A percentile compares a stretch with the other conserved stretches of the same genome.
Evolutionary conservation across 2,113 vertebrate species (phyloP).

Genomic region (Stigmatopora nigra): DNA sequence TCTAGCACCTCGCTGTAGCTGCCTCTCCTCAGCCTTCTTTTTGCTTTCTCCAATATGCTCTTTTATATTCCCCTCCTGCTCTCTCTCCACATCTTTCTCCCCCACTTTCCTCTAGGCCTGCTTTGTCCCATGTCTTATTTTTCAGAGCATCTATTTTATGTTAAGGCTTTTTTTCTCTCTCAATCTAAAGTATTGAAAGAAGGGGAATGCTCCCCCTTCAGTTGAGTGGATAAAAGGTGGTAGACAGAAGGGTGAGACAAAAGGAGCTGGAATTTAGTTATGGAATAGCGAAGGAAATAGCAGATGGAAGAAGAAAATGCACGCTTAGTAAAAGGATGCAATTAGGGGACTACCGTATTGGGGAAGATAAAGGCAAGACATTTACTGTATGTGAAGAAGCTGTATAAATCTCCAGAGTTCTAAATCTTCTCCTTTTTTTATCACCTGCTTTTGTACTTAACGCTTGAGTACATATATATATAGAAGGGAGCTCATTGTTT

Average conservation of each 20-base stretch:
- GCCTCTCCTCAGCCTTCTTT: slow-evolving; percentile 53
- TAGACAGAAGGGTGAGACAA: slow-evolving; percentile 65
- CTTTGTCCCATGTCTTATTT: slow-evolving; percentile 67
- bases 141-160: slow-evolving; percentile 65
- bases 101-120: slow-evolving; percentile 22
- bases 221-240: slow-evolving; percentile 45
- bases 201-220: slow-evolving; percentile 46
- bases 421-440: slow-evolving; percentile 49
- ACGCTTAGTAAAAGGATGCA: slow-evolving; percentile 60
- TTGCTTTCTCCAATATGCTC: slow-evolving; percentile 56
- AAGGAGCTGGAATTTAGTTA: slow-evolving; percentile 64
- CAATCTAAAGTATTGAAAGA: slow-evolving; percentile 44
- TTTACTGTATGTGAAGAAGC: slow-evolving; percentile 65
- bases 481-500: slow-evolving; percentile 49
- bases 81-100: slow-evolving; percentile 23
- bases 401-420: slow-evolving; percentile 55
- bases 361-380: slow-evolving; percentile 52
- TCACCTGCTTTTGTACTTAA: slow-evolving; percentile 30
- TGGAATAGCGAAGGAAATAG: slow-evolving; percentile 59
- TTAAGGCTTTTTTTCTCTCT: slow-evolving; percentile 54
- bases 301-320: slow-evolving; percentile 40
- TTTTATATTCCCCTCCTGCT: slow-evolving; percentile 59
- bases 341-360: slow-evolving; percentile 56
- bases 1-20: slow-evolving; percentile 65
- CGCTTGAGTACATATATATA: slow-evolving; percentile 31